Conservation (phyloP, 2,888 invertebrate genomes). For the Trissolcus brochymenae region DNA sequence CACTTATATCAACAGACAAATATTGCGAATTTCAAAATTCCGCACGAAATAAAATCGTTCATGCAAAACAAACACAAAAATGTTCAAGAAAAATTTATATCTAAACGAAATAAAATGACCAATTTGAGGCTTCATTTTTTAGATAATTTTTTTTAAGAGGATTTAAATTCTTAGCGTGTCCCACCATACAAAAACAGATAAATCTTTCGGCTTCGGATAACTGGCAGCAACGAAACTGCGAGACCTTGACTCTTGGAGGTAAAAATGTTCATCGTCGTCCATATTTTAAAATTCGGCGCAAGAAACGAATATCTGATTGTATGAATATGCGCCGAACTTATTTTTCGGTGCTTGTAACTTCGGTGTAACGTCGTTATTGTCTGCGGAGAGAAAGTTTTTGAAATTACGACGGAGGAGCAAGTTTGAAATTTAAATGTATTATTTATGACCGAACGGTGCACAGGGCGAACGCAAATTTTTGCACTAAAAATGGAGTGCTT, state of each 20-base stretch:
- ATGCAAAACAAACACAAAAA: not conserved
- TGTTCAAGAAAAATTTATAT: not conserved
- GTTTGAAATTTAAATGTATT: slow-evolving; percentile 48
- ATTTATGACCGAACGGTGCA: slow-evolving; percentile 44
- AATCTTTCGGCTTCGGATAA: too few relatives aligned
- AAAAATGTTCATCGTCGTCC: too few relatives aligned
- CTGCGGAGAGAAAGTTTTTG: slow-evolving; percentile 42
- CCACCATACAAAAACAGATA: too few relatives aligned
- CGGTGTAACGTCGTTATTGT: slow-evolving; percentile 43
- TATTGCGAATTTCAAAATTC: not conserved
- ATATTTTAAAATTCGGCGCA: too few relatives aligned
- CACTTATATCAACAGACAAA: slow-evolving; percentile 27
- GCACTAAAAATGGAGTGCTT: slow-evolving; percentile 28
- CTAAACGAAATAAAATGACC: not conserved
- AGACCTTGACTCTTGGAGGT: too few relatives aligned
- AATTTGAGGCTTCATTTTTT: too few relatives aligned
- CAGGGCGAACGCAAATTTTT: slow-evolving; percentile 34
- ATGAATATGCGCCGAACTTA: slow-evolving; percentile 45
- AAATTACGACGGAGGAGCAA: slow-evolving; percentile 33
- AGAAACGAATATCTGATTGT: slow-evolving; percentile 5
- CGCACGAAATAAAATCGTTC: not conserved
- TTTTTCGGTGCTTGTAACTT: slow-evolving; percentile 42
- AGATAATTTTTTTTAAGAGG: too few relatives aligned
- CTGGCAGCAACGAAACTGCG: too few relatives aligned
- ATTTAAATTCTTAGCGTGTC: too few relatives aligned